phyloP scores from a whole-genome alignment of 1,140 invertebrate species.

The Papilio aristodemus region DNA sequence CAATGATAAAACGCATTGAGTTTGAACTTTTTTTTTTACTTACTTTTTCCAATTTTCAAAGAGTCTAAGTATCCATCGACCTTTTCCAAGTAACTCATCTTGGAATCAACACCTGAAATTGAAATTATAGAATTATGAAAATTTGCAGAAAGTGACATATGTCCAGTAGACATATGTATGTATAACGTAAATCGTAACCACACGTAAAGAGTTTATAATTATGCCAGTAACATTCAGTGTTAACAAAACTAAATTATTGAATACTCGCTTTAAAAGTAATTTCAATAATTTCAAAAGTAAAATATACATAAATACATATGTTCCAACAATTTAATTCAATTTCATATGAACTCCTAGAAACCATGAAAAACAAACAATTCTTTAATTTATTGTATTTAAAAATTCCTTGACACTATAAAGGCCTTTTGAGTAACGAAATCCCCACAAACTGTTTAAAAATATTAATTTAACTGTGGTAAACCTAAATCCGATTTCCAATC shows the following conservation, averaged over 20 bases:
- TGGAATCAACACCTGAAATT: constrained; percentile 49
- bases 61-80: constrained; percentile 71
- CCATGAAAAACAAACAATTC: no score
- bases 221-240: neutral
- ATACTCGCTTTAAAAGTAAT: no score
- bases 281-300: no score
- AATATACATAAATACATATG: no score
- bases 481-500: constrained; percentile 20
- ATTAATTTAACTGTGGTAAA: neutral
- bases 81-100: constrained; percentile 72
- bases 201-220: no score
- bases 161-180: neutral
- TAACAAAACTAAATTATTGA: no score
- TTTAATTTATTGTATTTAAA: no score
- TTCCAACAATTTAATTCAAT: no score
- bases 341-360: no score
- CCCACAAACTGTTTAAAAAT: neutral
- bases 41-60: constrained; percentile 72
- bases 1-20: no score
- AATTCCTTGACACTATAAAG: no score
- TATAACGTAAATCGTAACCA: neutral
- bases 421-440: neutral
- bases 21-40: constrained; percentile 41
- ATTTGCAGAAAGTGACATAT: neutral
- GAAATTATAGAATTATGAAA: constrained; percentile 26